Base-by-base conservation (phyloP, 2,113 vertebrate species). In the Eupsittula cactorum region DNA sequence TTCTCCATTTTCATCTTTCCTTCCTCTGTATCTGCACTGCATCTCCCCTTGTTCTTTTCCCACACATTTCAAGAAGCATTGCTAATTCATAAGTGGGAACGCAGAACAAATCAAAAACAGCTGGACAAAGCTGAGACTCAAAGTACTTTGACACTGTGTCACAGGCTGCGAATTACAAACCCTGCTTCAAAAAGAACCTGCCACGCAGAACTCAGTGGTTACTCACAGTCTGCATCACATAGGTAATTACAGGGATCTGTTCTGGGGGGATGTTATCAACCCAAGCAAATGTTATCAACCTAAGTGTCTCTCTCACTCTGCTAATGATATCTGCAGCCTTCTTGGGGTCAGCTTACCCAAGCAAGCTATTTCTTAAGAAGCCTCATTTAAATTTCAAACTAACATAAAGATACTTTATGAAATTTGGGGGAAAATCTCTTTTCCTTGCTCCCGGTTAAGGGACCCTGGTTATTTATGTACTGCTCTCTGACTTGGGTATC, bases 1-100 rank as follows among this genome's bases (percentile, higher is more conserved):
- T 77, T 85, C 52, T 82, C 71, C 27, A 39, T 75, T 81, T 80
- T 92, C 28, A 44, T 90, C 31, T 39, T 87, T 91, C 33, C 41
- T 78, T 82, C 62, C 57, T 88, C 6, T 47, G 29, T 10, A 71
- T 83, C 76, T 75, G 33, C 35, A 81, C 42, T 16, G 28, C n/a
- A n/a, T 35, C 37, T 86, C 16, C 35, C 68, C 33, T 3, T 55
- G 68, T 23, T 28, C 68, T 74, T 87, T 91, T 46, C 42, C 67
- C 63, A 60, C 24, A 31, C 6, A 1, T 29, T 69, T 59, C 42
- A 63, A 88, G 63, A 74, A 92, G 25, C 41, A 65, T 24, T 0
- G 0, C n/a, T 88, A 63, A 75, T 81, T 79, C 3, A 0, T 13
- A 82, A 80, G 41, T 3, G 1, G 19, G 41, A 93, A 80, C 8